Evolutionary conservation across 2,888 invertebrate genomes (phyloP).

Genomic region (Eristalinus sepulchralis): DNA sequence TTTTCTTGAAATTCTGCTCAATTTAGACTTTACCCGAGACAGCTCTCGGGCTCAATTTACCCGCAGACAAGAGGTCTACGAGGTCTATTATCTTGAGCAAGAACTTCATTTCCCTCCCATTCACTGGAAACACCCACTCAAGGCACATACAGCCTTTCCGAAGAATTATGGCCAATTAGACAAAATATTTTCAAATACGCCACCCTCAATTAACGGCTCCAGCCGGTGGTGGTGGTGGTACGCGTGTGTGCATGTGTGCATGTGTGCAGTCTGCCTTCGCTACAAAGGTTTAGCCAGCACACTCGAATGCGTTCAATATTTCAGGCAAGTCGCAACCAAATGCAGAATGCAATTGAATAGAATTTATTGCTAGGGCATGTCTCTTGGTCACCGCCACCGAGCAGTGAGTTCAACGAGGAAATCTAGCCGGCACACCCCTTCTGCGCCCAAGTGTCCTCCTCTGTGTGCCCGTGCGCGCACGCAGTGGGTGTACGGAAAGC

Average conservation of each 20-base stretch:
- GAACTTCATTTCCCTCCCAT: background rate
- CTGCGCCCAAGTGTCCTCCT: slow-evolving; percentile 15
- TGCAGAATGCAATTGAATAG: slow-evolving; percentile 57
- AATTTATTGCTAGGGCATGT: slow-evolving; percentile 49
- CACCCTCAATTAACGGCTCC: slow-evolving; percentile 5
- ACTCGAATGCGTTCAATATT: slow-evolving; percentile 36
- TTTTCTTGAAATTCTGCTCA: background rate
- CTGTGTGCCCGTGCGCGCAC: background rate
- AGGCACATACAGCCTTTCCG: background rate
- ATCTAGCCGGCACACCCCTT: background rate
- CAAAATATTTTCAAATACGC: background rate
- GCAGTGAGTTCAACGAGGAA: slow-evolving; percentile 20
- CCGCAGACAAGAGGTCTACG: background rate
- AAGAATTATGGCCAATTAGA: background rate
- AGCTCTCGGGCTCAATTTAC: background rate
- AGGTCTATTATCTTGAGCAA: background rate
- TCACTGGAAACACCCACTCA: background rate
- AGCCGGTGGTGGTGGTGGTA: background rate
- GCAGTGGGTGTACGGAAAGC: slow-evolving; percentile 53
- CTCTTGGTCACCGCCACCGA: slow-evolving; percentile 28
- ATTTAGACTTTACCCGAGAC: background rate
- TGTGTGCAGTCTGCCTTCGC: background rate
- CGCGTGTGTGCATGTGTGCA: background rate
- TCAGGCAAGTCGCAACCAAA: slow-evolving; percentile 44
- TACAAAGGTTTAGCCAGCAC: background rate